Base-by-base conservation (phyloP, 2,888 invertebrate species). In the Microplitis manilae region DNA sequence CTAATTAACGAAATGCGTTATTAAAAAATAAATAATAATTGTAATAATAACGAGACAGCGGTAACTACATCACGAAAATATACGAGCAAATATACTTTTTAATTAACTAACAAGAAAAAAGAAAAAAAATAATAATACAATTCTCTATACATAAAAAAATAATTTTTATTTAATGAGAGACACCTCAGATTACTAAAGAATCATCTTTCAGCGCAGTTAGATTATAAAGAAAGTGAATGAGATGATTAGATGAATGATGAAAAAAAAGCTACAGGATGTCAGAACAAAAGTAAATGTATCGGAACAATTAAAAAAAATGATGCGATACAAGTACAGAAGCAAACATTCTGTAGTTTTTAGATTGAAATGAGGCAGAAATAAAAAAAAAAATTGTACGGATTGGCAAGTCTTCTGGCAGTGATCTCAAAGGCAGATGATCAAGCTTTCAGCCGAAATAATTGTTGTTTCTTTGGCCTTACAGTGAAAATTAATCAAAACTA, bases 141-240 rank as follows among this genome's bases (percentile, higher is more conserved):
- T 20, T 64, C 39, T 60, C 13, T 39, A 17, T 30, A 71, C 30
- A 61, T 60, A 71, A 41, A 60, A 68, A 41, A 73, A 64, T 8
- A 68, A 64, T 64, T 68, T 73, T 68, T 68, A 72, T 76, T 73
- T 73, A 30, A 39, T n/a, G 39, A 20, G 8, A 79, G 77, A 83
- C 87, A 90, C 90, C 90, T 90, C 90, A 90, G 90, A 90, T 90
- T 90, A 90, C 90, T 90, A 90, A 90, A 90, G 90, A 88, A 85
- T 89, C 87, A 84, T 88, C 90, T 88, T 77, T 67, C 75, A 73
- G 79, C 81, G 85, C 86, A 84, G 85, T 85, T 84, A 86, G 85
- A 87, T 86, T 79, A 77, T 73, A 62, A 74, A 41, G 59, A 67
- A 30, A 50, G n/a, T 50, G 30, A 15, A 40, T 70, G 68, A 62